Percentiles rank a stretch among this genome's conserved stretches.
These are phyloP conservation scores for Hippolais icterina DNA, from an alignment of 2,113 vertebrate genomes.

Conservation along the genomic window DNA sequence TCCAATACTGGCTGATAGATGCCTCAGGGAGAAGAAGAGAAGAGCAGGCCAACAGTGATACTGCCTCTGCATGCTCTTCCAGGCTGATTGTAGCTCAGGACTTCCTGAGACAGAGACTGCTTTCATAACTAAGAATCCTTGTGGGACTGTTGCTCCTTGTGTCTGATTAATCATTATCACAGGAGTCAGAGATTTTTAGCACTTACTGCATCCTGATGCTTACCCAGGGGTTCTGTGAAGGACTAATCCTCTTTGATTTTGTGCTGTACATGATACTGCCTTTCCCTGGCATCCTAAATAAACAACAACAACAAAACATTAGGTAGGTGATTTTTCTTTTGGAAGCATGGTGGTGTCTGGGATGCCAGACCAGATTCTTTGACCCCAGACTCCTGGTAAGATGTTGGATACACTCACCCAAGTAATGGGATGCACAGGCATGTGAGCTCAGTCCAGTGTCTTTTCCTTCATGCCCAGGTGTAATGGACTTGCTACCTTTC, in stretches of 20 bases:
- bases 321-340: neutral
- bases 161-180: neutral
- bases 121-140: neutral
- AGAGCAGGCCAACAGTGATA: neutral
- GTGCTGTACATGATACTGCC: neutral
- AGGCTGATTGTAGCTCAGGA: neutral
- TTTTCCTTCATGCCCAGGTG: neutral
- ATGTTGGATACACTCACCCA: neutral
- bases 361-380: neutral
- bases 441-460: neutral
- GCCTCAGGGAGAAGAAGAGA: neutral
- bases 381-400: neutral
- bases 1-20: neutral
- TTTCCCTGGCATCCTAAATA: neutral
- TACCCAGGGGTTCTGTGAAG: neutral
- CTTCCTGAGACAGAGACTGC: neutral
- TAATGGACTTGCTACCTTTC: neutral
- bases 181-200: neutral
- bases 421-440: neutral
- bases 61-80: neutral
- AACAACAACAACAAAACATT: neutral
- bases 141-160: neutral
- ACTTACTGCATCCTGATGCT: neutral
- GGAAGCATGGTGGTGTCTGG: neutral
- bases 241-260: neutral